phyloP scores from a whole-genome alignment of 2,797 vertebrate genomes.

The Garrulus glandarius region DNA sequence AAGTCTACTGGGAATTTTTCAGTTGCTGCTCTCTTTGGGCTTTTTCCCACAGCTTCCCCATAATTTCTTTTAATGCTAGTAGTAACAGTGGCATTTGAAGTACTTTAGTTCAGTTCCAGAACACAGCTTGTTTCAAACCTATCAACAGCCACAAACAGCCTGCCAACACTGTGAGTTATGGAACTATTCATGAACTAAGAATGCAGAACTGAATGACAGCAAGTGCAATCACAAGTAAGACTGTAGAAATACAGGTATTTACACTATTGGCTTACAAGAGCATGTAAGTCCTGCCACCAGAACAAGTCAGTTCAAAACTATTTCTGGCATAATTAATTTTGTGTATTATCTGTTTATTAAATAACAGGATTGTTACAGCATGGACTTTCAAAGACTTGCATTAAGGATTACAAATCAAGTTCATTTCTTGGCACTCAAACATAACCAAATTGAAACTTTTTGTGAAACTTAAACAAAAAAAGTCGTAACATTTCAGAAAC shows the following conservation, averaged over 20 bases:
- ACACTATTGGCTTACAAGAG: neutral
- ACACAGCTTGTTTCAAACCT: neutral
- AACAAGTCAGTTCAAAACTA: neutral
- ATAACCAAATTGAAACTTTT: neutral
- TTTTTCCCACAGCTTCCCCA: neutral
- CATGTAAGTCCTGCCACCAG: neutral
- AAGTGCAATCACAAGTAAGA: neutral
- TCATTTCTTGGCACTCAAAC: constrained; percentile 34
- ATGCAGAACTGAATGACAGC: neutral
- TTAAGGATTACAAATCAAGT: constrained; percentile 3
- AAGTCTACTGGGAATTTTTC: neutral
- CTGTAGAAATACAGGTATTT: neutral
- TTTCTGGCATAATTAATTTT: neutral
- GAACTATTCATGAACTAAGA: neutral
- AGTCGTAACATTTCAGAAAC: neutral
- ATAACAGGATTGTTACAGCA: constrained; percentile 34
- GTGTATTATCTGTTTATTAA: constrained; percentile 29
- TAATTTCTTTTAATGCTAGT: neutral
- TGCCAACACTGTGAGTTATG: neutral
- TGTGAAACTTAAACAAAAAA: neutral
- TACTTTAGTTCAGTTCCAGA: neutral
- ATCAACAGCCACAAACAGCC: neutral
- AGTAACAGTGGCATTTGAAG: neutral
- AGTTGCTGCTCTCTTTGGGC: neutral
- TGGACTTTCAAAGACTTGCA: neutral